phyloP scores from a whole-genome alignment of 2,888 invertebrate species.

The Drosophila subsilvestris region DNA sequence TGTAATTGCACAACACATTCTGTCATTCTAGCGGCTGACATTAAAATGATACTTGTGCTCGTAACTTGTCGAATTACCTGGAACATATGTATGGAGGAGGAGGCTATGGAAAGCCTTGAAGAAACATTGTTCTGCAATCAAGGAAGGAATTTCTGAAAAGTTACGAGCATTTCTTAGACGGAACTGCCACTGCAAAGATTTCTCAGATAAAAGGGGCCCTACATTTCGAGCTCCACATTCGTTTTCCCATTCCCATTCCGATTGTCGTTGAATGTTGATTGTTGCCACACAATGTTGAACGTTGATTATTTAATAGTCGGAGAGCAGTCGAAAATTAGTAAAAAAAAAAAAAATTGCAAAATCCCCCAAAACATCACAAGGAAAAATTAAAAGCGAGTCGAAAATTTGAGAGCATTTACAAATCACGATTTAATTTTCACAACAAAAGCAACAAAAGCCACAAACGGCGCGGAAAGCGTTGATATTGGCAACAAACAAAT shows the following conservation, averaged over 20 bases:
- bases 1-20: neutral
- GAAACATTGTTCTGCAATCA: neutral
- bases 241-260: constrained; percentile 10
- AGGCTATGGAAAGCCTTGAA: neutral
- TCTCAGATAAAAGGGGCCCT: neutral
- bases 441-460: constrained; percentile 20
- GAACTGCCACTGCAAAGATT: no score
- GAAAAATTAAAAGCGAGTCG: constrained; percentile 57
- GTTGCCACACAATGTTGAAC: constrained; percentile 73
- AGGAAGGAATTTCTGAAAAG: neutral
- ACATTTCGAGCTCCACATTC: neutral
- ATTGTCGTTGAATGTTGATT: constrained; percentile 29
- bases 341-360: constrained; percentile 67
- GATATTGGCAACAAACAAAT: constrained; percentile 80
- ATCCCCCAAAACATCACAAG: constrained; percentile 29
- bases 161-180: neutral
- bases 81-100: neutral
- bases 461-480: constrained; percentile 66
- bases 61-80: neutral
- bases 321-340: constrained; percentile 67
- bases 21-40: neutral
- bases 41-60: neutral
- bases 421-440: constrained; percentile 80
- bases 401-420: constrained; percentile 77
- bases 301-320: constrained; percentile 74